Conservation (phyloP, 2,888 invertebrate species). For the Clunio marinus region DNA sequence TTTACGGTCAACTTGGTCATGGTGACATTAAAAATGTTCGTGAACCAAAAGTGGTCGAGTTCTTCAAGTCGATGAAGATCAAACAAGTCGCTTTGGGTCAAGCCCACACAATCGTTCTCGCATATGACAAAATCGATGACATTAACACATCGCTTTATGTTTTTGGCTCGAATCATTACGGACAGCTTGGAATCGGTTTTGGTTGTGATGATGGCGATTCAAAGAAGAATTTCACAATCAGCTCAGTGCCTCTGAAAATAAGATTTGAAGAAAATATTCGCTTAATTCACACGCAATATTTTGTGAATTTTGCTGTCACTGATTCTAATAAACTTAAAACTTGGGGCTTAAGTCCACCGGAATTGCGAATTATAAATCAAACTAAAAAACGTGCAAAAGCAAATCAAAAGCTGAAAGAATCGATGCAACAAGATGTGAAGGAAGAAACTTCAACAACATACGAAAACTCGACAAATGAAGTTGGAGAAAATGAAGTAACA, state of each 20-base stretch:
- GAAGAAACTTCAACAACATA: slow-evolving; percentile 30
- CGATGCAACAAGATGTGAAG: slow-evolving; percentile 42
- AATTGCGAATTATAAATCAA: slow-evolving; percentile 63
- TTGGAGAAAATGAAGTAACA: not conserved
- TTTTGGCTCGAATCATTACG: slow-evolving; percentile 81
- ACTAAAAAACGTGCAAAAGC: slow-evolving; percentile 58
- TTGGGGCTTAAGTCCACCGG: slow-evolving; percentile 76
- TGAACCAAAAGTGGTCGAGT: slow-evolving; percentile 55
- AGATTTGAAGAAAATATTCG: slow-evolving; percentile 48
- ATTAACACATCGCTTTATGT: slow-evolving; percentile 58
- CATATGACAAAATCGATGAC: slow-evolving; percentile 41
- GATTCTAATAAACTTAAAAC: slow-evolving; percentile 62
- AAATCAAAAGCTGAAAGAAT: slow-evolving; percentile 53
- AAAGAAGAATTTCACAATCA: slow-evolving; percentile 40
- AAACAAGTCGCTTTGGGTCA: slow-evolving; percentile 53
- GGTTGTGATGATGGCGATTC: slow-evolving; percentile 49
- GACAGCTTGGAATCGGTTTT: slow-evolving; percentile 74
- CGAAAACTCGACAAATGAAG: not conserved
- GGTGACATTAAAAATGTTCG: slow-evolving; percentile 69
- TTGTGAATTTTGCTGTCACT: slow-evolving; percentile 69
- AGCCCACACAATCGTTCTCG: slow-evolving; percentile 51
- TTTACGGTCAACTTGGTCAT: slow-evolving; percentile 89
- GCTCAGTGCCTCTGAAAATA: slow-evolving; percentile 52
- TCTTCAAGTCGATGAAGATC: slow-evolving; percentile 52
- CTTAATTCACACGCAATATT: slow-evolving; percentile 61